Evolutionary conservation across 2,888 invertebrate species (phyloP).

Genomic region (Callosobruchus maculatus): DNA sequence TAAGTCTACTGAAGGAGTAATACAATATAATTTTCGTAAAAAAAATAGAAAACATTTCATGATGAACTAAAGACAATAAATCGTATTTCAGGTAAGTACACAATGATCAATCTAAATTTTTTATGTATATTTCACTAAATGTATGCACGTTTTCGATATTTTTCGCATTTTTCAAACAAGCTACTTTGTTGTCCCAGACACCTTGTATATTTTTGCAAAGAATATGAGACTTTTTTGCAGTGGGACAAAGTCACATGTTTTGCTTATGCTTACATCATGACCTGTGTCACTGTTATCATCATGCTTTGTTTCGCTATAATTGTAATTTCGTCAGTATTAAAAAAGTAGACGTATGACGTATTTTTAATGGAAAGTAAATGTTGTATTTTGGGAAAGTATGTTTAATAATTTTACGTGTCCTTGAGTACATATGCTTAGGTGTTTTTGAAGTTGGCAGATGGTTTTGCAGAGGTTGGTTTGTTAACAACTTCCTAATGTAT

Average conservation of each 20-base stretch:
- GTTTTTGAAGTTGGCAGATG: too few species aligned
- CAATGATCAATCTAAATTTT: background rate
- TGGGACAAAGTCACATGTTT: background rate
- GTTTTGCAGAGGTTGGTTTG: too few species aligned
- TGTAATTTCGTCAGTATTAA: too few species aligned
- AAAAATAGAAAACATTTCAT: slow-evolving; percentile 1
- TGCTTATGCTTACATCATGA: background rate
- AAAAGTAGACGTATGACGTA: too few species aligned
- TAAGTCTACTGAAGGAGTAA: background rate
- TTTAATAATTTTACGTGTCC: too few species aligned
- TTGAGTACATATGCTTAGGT: too few species aligned
- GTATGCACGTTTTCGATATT: background rate
- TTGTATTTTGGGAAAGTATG: too few species aligned
- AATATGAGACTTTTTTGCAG: background rate
- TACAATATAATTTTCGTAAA: background rate
- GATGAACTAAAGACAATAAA: background rate
- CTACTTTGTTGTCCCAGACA: background rate
- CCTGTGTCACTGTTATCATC: too few species aligned
- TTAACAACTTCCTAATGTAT: too few species aligned
- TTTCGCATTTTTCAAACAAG: background rate
- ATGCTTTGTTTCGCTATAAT: too few species aligned
- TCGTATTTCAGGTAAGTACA: background rate
- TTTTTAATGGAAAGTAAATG: too few species aligned
- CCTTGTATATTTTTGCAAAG: background rate
- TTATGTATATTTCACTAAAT: background rate